These are phyloP conservation scores for Autographa pulchrina DNA, from an alignment of 2,888 invertebrate genomes.

Conservation along the genomic window DNA sequence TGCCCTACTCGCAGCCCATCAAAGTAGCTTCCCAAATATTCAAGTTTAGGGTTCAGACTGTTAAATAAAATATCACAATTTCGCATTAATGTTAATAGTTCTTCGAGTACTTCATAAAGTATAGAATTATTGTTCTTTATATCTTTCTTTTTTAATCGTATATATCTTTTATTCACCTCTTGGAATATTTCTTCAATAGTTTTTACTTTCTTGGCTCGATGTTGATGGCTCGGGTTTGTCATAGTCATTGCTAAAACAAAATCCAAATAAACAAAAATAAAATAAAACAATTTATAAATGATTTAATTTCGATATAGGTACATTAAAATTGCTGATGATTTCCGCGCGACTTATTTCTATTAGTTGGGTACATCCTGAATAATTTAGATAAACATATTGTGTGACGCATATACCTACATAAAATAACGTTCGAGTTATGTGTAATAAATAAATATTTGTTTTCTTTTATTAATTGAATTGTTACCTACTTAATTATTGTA, in stretches of 20 bases:
- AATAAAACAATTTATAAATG: slow-evolving; percentile 35
- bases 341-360: no score
- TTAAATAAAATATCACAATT: slow-evolving; percentile 67
- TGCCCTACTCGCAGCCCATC: slow-evolving; percentile 76
- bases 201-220: slow-evolving; percentile 42
- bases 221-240: slow-evolving; percentile 21
- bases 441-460: no score
- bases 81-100: slow-evolving; percentile 69
- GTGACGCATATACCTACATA: no score
- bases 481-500: no score
- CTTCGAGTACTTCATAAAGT: slow-evolving; percentile 67
- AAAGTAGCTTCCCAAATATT: slow-evolving; percentile 77
- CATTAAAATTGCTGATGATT: no score
- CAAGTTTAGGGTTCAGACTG: slow-evolving; percentile 73
- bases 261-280: no score
- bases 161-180: slow-evolving; percentile 66
- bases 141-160: slow-evolving; percentile 70
- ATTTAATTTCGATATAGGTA: not conserved
- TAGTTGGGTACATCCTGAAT: no score
- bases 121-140: slow-evolving; percentile 69
- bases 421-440: no score
- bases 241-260: slow-evolving; percentile 52
- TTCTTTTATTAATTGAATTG: no score
- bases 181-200: slow-evolving; percentile 69
- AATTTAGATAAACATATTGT: no score